These are phyloP conservation scores for Anthonomus grandis DNA, from an alignment of 1,140 invertebrate genomes.

Conservation along the genomic window DNA sequence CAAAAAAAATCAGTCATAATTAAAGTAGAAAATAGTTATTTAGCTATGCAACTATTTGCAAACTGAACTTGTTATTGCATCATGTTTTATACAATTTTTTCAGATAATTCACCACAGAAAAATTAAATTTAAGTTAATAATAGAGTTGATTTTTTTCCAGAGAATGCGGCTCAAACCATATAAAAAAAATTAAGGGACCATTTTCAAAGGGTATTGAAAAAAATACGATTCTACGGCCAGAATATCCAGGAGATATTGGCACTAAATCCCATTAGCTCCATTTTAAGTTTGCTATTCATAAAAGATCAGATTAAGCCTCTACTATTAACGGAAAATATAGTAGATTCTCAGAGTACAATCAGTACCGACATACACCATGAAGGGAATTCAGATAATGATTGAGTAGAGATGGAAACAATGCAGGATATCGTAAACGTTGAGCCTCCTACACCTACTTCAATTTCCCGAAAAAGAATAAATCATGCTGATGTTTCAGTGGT, in stretches of 20 bases:
- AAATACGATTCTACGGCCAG: background rate
- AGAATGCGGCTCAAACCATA: background rate
- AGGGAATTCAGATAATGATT: too few relatives aligned
- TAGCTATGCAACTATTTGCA: too few relatives aligned
- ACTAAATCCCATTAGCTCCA: background rate
- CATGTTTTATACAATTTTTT: too few relatives aligned
- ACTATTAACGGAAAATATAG: background rate
- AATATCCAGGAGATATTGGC: too few relatives aligned
- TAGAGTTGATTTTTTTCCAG: too few relatives aligned
- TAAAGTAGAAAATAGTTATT: slow-evolving; percentile 6
- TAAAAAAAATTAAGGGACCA: background rate
- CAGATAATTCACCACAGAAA: too few relatives aligned
- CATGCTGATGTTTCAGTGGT: too few relatives aligned
- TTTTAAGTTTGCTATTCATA: background rate
- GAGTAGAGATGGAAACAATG: background rate
- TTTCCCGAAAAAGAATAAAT: slow-evolving; percentile 4
- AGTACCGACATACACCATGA: too few relatives aligned
- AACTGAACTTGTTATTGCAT: too few relatives aligned
- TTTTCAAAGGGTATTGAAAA: background rate
- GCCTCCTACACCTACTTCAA: background rate
- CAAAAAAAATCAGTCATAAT: background rate
- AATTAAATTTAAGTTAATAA: too few relatives aligned
- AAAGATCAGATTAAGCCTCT: background rate
- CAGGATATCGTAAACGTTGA: background rate
- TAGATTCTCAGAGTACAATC: background rate